Evolutionary conservation across 2,888 invertebrate genomes (phyloP), one percentile per base, ranked within the genome.

Genomic region (Timema cristinae): DNA sequence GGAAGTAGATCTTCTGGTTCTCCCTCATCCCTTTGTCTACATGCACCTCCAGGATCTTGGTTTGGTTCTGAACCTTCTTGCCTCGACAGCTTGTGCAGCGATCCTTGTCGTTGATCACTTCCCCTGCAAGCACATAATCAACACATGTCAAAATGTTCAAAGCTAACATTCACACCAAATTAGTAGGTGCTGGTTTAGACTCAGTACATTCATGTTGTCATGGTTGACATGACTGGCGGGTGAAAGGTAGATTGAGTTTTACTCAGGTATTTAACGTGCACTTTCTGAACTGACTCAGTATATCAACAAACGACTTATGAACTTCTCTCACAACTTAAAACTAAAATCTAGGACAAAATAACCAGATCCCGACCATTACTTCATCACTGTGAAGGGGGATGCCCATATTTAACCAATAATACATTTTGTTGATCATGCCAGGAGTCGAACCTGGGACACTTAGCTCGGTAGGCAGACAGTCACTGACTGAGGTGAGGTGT

Each of bases 1-100:
- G 85, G 81, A 96, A 95, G 77, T 88, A 87, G 75, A 97, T 91
- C 82, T 93, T 94, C 81, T 95, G 91, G 78, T 90, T 90, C 79
- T 96, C 91, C 75, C 87, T 87, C 92, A 95, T 95, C 50, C 95
- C 97, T 79, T 93, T 93, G 78, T 95, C 94, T 75, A 98, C 88
- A 80, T 92, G 90, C 10, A 97, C 93, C 81, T 95, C 94, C 68
- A 95, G 83, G 75, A 92, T 90, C 83, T 95, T 93, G 16, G 90
- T 90, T 81, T 95, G 91, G 79, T 91, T 91, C 73, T 89, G 85
- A 54, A 93, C 91, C 82, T 95, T 94, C 79, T 91, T 91, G 16
- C 97, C 97, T 78, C 87, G 88, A 82, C 97, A 97, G 73, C 86
- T 85, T 75, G 86, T 86, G 83, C 97, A 97, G 74, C 90, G 89